A percentile compares a stretch with the other conserved stretches of the same genome.
These are phyloP conservation scores for Sebastes trivittatus DNA, from an alignment of 2,797 vertebrate genomes.

Conservation along the genomic window DNA sequence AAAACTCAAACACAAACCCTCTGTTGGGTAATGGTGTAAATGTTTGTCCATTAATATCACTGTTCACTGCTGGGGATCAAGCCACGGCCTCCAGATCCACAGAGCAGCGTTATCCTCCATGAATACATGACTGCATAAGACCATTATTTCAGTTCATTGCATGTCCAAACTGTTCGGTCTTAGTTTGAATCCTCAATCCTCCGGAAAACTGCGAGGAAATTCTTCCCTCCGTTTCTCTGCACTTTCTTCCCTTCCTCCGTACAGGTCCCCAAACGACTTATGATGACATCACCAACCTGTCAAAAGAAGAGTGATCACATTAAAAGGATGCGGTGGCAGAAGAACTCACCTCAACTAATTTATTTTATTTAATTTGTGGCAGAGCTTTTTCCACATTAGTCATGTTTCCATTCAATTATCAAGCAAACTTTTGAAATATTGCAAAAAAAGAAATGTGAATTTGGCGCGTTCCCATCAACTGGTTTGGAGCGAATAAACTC, in stretches of 20 bases:
- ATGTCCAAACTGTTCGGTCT: constrained; percentile 11
- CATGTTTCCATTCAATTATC: too few relatives aligned
- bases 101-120: not conserved
- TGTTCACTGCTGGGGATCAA: not conserved
- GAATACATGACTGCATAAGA: not conserved
- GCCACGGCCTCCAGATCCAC: not conserved
- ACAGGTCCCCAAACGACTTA: constrained; percentile 85
- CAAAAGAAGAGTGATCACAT: not conserved
- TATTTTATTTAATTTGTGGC: not conserved
- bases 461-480: too few relatives aligned
- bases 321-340: not conserved
- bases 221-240: constrained; percentile 89
- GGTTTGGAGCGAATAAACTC: too few relatives aligned
- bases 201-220: constrained; percentile 89
- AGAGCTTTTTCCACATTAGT: not conserved
- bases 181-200: constrained; percentile 78
- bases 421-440: too few relatives aligned
- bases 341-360: not conserved
- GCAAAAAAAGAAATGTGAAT: too few relatives aligned
- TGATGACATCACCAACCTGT: constrained; percentile 86
- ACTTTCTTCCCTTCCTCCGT: constrained; percentile 96
- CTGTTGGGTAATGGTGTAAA: not conserved
- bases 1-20: not conserved
- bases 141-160: not conserved
- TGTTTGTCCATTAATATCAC: not conserved